Conservation (phyloP, 2,888 invertebrate genomes). For the Eumacrocentrus americanus region DNA sequence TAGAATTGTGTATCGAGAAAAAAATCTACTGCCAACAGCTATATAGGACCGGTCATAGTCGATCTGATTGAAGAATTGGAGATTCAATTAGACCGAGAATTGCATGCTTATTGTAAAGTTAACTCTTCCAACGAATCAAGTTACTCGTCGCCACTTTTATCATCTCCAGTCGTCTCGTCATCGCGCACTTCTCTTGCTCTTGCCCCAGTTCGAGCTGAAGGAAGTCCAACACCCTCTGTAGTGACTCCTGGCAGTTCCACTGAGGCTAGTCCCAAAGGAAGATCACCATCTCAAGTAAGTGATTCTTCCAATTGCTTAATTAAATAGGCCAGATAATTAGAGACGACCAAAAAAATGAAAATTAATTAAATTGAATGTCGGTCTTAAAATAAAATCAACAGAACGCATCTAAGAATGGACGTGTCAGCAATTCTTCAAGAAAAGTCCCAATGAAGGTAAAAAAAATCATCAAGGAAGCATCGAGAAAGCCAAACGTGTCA, state of each 20-base stretch:
- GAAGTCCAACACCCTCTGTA: conserved; percentile 9
- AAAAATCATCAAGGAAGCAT: conserved; percentile 6
- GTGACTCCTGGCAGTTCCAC: background rate
- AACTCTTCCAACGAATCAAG: conserved; percentile 40
- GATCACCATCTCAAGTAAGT: conserved; percentile 25
- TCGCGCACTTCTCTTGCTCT: conserved; percentile 30
- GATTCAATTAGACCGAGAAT: conserved; percentile 59
- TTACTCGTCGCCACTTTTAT: conserved; percentile 35
- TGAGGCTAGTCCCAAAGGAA: background rate
- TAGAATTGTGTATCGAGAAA: conserved; percentile 51
- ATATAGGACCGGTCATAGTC: conserved; percentile 72
- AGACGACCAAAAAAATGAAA: too few relatives aligned
- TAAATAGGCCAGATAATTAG: too few relatives aligned
- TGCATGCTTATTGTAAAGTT: conserved; percentile 49
- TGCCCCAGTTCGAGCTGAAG: conserved; percentile 14
- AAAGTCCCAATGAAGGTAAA: conserved; percentile 22
- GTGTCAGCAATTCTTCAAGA: conserved; percentile 18
- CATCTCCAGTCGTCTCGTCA: conserved; percentile 38
- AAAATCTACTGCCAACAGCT: conserved; percentile 54
- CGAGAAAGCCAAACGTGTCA: conserved; percentile 26
- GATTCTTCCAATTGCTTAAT: background rate
- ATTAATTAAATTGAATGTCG: background rate
- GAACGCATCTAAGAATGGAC: conserved; percentile 2
- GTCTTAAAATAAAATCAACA: background rate
- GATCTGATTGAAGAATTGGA: conserved; percentile 73